phyloP scores from a whole-genome alignment of 2,113 vertebrate genomes.

The Macquaria australasica region DNA sequence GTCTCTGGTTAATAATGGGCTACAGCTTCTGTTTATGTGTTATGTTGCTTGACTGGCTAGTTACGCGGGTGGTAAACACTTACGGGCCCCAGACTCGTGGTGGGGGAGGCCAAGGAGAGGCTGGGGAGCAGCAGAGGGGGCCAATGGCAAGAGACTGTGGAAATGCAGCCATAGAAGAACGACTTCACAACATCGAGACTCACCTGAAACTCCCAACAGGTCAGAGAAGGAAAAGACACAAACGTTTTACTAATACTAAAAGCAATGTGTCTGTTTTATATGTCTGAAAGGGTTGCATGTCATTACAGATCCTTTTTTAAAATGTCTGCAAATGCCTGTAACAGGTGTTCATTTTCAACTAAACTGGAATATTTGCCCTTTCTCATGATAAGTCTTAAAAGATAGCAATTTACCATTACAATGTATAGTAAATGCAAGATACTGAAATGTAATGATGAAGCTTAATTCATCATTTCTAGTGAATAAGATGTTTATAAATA shows the following conservation, averaged over 20 bases:
- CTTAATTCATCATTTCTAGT: neutral
- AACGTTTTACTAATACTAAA: neutral
- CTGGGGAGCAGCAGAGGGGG: constrained; percentile 83
- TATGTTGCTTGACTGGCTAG: constrained; percentile 73
- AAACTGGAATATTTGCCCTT: neutral
- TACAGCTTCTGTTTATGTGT: neutral
- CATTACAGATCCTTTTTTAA: neutral
- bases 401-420: neutral
- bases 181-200: constrained; percentile 95
- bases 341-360: neutral
- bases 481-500: neutral
- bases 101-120: constrained; percentile 81
- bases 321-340: neutral
- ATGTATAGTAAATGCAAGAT: neutral
- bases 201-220: constrained; percentile 93
- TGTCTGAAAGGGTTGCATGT: neutral
- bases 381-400: neutral
- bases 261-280: neutral
- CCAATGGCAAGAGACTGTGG: constrained; percentile 87
- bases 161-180: constrained; percentile 93
- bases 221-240: constrained; percentile 56
- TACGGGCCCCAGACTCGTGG: constrained; percentile 94
- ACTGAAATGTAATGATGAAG: neutral
- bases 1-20: neutral
- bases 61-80: constrained; percentile 95